Evolutionary conservation across 2,797 vertebrate genomes (phyloP), one percentile per base, ranked within the genome.

Genomic region (Spea hammondii): DNA sequence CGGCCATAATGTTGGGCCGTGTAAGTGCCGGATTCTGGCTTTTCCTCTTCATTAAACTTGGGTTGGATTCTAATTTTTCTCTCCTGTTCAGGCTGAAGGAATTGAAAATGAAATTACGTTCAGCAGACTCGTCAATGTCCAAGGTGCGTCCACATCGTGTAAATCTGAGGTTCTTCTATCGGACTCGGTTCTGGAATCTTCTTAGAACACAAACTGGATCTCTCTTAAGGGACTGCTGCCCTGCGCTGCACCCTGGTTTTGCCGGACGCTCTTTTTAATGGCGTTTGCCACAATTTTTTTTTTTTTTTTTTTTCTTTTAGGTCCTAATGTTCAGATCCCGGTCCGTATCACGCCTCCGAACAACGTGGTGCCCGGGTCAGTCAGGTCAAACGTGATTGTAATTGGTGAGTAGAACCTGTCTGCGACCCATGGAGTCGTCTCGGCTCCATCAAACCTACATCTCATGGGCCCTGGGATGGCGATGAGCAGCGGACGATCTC

Each of bases 101-200:
- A 17, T 82, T 4, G 47, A 47, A 4, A 54, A 82, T 32, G 70
- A 77, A 48, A 70, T 57, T 5, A 82, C 79, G 12, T 49, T 54
- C 59, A 82, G 70, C 11, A 51, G 47, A 44, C 53, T 77, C 10
- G 53, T 82, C 46, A 73, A 65, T 70, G 50, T 74, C 3, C 14
- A 82, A n/a, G 79, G 79, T 82, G 72, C 66, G 75, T 72, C 8
- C 59, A 6, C 9, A 0, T 12, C n/a, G 51, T 1, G 1, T 57
- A 17, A 17, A 50, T 65, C 44, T 9, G 5, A 46, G 5, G 3
- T 10, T 12, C 7, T 46, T 65, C 4, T 65, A 3, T 45, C 1
- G 5, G 17, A 6, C 13, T 2, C 4, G 8, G 49, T 9, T 45
- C 3, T 9, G 5, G 3, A 11, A 12, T 44, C 69, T 55, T 4